Evolutionary conservation across 2,113 vertebrate genomes (phyloP), one percentile per base, ranked within the genome.

Genomic region (Tupaia chinensis): DNA sequence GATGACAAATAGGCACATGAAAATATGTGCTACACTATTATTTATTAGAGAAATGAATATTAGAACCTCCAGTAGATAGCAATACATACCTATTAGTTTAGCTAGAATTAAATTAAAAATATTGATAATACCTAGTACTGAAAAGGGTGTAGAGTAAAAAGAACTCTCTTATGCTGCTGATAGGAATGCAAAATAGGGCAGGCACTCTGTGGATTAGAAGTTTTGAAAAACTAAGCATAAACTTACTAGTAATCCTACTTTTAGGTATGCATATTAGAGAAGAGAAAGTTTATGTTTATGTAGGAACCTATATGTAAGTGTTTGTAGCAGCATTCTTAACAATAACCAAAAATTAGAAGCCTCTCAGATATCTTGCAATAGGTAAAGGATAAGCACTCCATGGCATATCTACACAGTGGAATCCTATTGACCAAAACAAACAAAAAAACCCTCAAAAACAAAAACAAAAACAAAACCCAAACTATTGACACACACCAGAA

Each of bases 31-130:
- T 73, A 9, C 1, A 34, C 29, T 23, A 34, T 87, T 90, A 44
- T 5, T 53, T 20, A 84, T 66, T 78, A 91, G 29, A 23, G 20
- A 88, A 91, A 85, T 81, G 29, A 65, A 91, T 80, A 81, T 61
- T n/a, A 86, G 77, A 91, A 44, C 3, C 1, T 65, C 13, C 8
- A 82, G 65, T 44, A 78, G 9, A 81, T 44, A 89, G 23, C 32
- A 56, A 88, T 70, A 58, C 15, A 22, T 0, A 82, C 0, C 66
- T 77, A 84, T 44, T 89, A 76, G 32, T 22, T 69, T 53, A n/a
- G 10, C 78, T 94, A 77, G 85, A 91, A 84, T 84, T 16, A 70
- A 78, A 44, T 44, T 44, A 44, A 94, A 80, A 68, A 66, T 25
- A 92, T 1, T n/a, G 19, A 69, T 58, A 68, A 84, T 76, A 79